Evolutionary conservation across 2,113 vertebrate species (phyloP).

Genomic region (Sardina pilchardus): DNA sequence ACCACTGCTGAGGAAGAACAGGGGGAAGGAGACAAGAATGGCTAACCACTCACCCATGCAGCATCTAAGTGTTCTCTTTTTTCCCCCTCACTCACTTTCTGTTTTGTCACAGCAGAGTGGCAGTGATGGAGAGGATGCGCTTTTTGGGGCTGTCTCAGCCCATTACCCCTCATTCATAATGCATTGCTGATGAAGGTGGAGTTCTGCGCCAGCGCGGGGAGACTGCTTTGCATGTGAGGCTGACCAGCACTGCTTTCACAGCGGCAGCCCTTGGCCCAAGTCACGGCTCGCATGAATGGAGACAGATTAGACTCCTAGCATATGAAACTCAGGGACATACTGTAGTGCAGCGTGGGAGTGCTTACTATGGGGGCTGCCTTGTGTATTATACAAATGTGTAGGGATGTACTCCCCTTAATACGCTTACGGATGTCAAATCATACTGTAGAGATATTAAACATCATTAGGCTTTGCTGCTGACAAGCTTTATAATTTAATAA

Average conservation of each 20-base stretch:
- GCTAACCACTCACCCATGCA: slow-evolving; percentile 18
- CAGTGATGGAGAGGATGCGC: slow-evolving; percentile 31
- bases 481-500: slow-evolving; percentile 30
- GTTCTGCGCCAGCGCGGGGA: background rate
- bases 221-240: slow-evolving; percentile 8
- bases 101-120: slow-evolving; percentile 29
- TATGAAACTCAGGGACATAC: background rate
- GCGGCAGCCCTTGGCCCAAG: background rate
- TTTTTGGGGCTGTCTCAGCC: slow-evolving; percentile 27
- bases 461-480: slow-evolving; percentile 25
- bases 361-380: background rate
- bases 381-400: background rate
- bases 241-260: background rate
- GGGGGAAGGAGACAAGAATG: slow-evolving; percentile 11
- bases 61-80: background rate
- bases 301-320: background rate
- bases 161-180: slow-evolving; percentile 45
- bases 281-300: background rate
- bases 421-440: slow-evolving; percentile 20
- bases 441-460: slow-evolving; percentile 26
- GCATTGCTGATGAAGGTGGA: slow-evolving; percentile 19
- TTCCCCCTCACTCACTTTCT: background rate
- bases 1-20: background rate
- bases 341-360: background rate
- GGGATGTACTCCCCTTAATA: slow-evolving; percentile 19